phyloP scores from a whole-genome alignment of 2,888 invertebrate genomes.

The Leuctra nigra region DNA sequence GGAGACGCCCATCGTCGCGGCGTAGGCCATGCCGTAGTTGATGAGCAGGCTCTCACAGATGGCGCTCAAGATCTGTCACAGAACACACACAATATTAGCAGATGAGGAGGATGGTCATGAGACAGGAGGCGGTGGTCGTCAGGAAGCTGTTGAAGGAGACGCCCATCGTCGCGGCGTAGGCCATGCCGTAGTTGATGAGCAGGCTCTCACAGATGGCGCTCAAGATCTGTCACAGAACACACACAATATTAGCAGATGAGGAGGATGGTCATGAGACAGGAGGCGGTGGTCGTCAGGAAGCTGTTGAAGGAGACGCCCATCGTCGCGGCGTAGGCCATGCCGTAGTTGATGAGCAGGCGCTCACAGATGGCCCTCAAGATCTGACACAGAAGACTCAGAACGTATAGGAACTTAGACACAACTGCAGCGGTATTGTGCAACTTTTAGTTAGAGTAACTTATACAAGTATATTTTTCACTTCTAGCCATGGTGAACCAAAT shows the following conservation, averaged over 20 bases:
- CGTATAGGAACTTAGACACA: no score
- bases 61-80: conserved; percentile 55
- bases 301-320: conserved; percentile 76
- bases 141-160: conserved; percentile 73
- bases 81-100: no score
- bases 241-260: conserved; percentile 75
- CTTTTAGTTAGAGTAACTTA: no score
- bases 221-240: conserved; percentile 43
- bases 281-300: conserved; percentile 72
- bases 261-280: conserved; percentile 66
- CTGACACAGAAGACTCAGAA: no score
- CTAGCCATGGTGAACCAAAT: no score
- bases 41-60: conserved; percentile 74
- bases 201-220: conserved; percentile 78
- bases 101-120: conserved; percentile 62
- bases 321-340: conserved; percentile 60
- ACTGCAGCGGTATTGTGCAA: no score
- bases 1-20: conserved; percentile 66
- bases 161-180: conserved; percentile 66
- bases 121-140: conserved; percentile 72
- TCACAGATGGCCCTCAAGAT: conserved; percentile 71
- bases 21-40: conserved; percentile 68
- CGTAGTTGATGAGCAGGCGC: conserved; percentile 70
- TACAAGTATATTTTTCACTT: no score
- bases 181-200: conserved; percentile 68